A percentile compares a stretch with the other conserved stretches of the same genome.
Evolutionary conservation across 2,888 invertebrate species (phyloP).

Genomic region (Pristionchus arcanus): DNA sequence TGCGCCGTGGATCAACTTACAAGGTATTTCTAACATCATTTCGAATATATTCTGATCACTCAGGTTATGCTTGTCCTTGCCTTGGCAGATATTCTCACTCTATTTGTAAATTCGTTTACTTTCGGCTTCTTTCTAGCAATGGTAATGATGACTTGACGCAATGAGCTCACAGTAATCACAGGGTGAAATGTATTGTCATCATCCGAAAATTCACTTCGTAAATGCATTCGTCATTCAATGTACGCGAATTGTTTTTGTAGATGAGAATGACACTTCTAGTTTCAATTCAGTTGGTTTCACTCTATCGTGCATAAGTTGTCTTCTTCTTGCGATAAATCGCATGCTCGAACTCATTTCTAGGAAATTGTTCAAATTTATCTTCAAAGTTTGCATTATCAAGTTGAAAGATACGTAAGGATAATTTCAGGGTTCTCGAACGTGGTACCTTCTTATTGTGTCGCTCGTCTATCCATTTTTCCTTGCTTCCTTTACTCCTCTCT

Average conservation of each 20-base stretch:
- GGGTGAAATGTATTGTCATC: slow-evolving; percentile 7
- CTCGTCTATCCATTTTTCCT: background rate
- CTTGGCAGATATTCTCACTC: background rate
- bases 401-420: background rate
- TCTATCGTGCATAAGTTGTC: background rate
- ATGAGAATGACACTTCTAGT: too few relatives aligned
- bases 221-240: background rate
- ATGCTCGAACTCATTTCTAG: background rate
- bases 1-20: background rate
- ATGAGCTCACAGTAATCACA: background rate
- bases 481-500: slow-evolving; percentile 22
- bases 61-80: slow-evolving; percentile 18
- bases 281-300: background rate
- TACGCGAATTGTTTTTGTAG: background rate
- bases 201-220: background rate
- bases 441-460: background rate
- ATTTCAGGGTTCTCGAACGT: background rate
- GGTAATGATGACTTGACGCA: background rate
- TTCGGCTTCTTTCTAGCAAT: background rate
- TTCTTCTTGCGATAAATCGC: background rate
- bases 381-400: background rate
- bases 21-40: background rate
- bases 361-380: background rate
- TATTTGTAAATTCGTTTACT: background rate
- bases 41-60: background rate